phyloP scores from a whole-genome alignment of 2,797 vertebrate species.

The Antrozous pallidus region DNA sequence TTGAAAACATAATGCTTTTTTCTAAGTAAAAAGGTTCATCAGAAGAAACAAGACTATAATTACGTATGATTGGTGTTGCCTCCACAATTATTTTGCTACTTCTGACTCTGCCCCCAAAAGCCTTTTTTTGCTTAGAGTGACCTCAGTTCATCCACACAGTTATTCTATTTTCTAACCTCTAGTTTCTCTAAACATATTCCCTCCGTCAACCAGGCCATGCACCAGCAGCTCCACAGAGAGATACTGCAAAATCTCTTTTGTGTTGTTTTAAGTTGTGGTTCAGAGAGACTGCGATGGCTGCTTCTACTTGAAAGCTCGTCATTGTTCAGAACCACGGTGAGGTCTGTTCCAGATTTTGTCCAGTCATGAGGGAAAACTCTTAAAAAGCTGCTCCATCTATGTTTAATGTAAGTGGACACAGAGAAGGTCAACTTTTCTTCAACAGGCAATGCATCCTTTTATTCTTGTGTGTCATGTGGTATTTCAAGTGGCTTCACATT shows the following conservation, averaged over 20 bases:
- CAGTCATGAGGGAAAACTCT: neutral
- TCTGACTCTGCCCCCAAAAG: neutral
- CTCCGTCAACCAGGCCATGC: neutral
- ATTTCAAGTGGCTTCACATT: conserved; percentile 22
- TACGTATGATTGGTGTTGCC: neutral
- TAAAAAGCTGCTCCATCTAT: conserved; percentile 34
- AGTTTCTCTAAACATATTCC: neutral
- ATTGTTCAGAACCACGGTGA: neutral
- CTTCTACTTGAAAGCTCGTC: conserved; percentile 21
- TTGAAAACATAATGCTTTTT: conserved; percentile 37
- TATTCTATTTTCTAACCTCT: neutral
- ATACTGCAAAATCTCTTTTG: neutral
- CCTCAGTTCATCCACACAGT: neutral
- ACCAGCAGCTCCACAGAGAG: neutral
- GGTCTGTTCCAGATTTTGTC: conserved; percentile 1
- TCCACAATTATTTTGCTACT: neutral
- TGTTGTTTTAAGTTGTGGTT: conserved; percentile 4
- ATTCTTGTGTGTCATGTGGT: neutral
- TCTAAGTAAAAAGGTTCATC: conserved; percentile 20
- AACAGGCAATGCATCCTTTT: neutral
- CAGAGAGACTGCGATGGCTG: neutral
- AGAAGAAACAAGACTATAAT: neutral
- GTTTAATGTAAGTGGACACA: conserved; percentile 19
- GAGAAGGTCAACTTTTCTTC: conserved; percentile 38
- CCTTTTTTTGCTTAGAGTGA: neutral